Conservation (phyloP, 1,140 invertebrate species). For the Heliconius melpomene region DNA sequence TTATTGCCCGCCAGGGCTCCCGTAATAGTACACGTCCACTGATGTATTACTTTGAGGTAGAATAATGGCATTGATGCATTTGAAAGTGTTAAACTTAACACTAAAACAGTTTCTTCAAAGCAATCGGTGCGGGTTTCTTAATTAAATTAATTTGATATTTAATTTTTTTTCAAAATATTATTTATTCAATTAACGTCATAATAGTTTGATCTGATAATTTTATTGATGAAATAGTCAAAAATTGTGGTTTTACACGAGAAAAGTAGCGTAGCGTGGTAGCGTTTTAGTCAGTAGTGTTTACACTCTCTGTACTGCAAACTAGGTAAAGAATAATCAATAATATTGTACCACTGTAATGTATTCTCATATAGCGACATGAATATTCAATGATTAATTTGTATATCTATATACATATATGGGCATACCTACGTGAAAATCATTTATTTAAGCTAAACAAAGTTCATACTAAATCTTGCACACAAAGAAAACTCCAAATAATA, state of each 20-base stretch:
- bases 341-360: not conserved
- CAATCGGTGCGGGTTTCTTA: no score
- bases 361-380: not conserved
- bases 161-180: no score
- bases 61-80: not conserved
- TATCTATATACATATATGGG: not conserved
- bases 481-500: constrained; percentile 13
- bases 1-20: constrained; percentile 51
- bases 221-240: not conserved
- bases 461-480: constrained; percentile 8
- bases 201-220: no score
- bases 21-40: not conserved
- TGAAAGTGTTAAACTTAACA: not conserved
- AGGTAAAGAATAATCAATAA: not conserved
- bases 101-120: not conserved
- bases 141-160: not conserved
- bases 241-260: not conserved
- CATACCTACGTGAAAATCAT: not conserved
- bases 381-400: not conserved
- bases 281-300: not conserved
- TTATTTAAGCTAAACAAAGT: constrained; percentile 1
- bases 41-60: constrained; percentile 1
- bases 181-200: no score
- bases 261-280: not conserved
- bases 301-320: not conserved